Percentiles rank a stretch among this genome's conserved stretches.
Evolutionary conservation across 2,797 vertebrate genomes (phyloP).

Genomic region (Sebastiscus albofasciatus): DNA sequence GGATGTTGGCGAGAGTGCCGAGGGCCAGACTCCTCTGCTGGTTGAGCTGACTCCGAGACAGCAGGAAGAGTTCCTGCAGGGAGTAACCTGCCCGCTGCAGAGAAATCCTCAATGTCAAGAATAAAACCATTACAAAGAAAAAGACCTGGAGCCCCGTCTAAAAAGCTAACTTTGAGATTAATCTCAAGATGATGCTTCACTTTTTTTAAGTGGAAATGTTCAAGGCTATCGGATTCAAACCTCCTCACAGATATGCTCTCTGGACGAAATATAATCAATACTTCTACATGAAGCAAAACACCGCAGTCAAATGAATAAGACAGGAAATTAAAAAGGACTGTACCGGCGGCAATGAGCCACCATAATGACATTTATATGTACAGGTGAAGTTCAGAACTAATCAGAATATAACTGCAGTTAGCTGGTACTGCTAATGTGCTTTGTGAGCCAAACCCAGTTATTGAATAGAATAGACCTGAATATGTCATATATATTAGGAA

Average conservation of each 20-base stretch:
- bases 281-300: background rate
- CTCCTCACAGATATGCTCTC: background rate
- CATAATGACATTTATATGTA: background rate
- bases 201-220: background rate
- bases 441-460: background rate
- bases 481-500: no score
- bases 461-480: background rate
- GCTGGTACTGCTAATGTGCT: background rate
- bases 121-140: background rate
- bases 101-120: slow-evolving; percentile 23
- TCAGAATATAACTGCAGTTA: background rate
- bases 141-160: background rate
- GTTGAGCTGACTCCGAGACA: slow-evolving; percentile 94
- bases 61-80: slow-evolving; percentile 95
- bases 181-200: background rate
- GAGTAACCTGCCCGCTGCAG: slow-evolving; percentile 95
- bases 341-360: background rate
- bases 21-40: slow-evolving; percentile 94
- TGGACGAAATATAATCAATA: background rate
- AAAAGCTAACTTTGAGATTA: background rate
- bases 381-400: background rate
- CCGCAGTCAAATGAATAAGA: background rate
- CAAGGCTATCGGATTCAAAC: background rate
- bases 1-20: slow-evolving; percentile 88
- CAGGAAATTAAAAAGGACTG: background rate